Conservation (phyloP, 2,797 vertebrate genomes). For the Tragelaphus eurycerus region DNA sequence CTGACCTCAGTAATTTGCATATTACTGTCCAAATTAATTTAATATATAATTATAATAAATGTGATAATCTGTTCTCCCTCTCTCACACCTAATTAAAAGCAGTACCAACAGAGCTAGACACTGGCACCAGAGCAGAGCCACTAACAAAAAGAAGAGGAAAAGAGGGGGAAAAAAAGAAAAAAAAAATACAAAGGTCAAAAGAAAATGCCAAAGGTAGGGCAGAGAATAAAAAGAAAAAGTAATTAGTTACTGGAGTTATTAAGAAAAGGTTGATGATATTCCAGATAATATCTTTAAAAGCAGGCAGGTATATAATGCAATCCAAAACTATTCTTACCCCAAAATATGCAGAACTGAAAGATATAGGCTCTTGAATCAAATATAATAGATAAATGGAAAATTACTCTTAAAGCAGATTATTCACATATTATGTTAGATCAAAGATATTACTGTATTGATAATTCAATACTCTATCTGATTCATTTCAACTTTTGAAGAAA, state of each 20-base stretch:
- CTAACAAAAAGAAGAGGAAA: background rate
- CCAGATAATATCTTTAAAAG: background rate
- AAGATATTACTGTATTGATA: background rate
- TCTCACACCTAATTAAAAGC: background rate
- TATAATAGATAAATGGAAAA: background rate
- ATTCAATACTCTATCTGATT: background rate
- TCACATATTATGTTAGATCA: background rate
- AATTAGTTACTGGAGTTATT: background rate
- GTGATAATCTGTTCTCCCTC: background rate
- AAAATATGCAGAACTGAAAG: background rate
- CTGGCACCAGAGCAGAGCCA: background rate
- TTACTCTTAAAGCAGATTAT: background rate
- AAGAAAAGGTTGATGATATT: background rate
- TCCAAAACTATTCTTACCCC: background rate
- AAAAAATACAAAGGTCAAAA: background rate
- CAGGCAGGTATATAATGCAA: background rate
- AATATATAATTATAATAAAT: background rate
- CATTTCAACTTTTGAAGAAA: conserved; percentile 26
- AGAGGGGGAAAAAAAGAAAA: background rate
- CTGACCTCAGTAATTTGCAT: background rate
- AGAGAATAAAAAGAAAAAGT: background rate
- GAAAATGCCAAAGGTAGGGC: background rate
- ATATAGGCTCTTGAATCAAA: background rate
- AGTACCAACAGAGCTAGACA: too few relatives aligned
- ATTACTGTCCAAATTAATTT: background rate